Conservation (phyloP, 2,888 invertebrate genomes). For the Ferdinandea cuprea region DNA sequence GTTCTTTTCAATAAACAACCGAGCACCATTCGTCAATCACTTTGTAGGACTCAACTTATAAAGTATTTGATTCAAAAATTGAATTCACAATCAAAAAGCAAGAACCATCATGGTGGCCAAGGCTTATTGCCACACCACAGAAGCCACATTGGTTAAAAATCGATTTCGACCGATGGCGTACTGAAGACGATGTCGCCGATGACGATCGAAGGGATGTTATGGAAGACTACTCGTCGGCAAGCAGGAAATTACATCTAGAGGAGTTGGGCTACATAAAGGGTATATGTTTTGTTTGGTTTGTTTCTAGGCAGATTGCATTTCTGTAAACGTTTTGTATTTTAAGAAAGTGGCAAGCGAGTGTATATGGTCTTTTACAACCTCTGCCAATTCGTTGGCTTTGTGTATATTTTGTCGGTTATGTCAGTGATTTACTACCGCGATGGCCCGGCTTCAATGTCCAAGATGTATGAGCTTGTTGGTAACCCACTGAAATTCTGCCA, state of each 20-base stretch:
- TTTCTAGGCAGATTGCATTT: not conserved
- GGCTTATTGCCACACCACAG: constrained; percentile 90
- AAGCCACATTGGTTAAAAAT: constrained; percentile 97
- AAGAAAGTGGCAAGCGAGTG: constrained; percentile 91
- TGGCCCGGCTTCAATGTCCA: constrained; percentile 88
- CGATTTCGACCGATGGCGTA: constrained; percentile 95
- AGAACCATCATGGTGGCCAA: constrained; percentile 91
- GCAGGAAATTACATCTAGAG: constrained; percentile 88
- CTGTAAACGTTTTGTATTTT: not conserved
- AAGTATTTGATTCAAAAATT: constrained; percentile 90
- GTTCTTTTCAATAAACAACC: not conserved
- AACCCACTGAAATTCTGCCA: constrained; percentile 92
- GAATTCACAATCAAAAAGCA: constrained; percentile 89
- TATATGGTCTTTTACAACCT: constrained; percentile 95
- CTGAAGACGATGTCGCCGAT: constrained; percentile 86
- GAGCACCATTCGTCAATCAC: not conserved
- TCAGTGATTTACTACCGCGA: constrained; percentile 89
- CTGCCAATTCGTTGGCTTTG: constrained; percentile 93
- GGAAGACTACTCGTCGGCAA: constrained; percentile 91
- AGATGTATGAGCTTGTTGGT: constrained; percentile 90
- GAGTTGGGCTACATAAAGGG: constrained; percentile 91
- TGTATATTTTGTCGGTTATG: constrained; percentile 90
- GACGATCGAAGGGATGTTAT: constrained; percentile 88
- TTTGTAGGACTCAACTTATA: constrained; percentile 84
- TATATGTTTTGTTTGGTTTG: constrained; percentile 78